Conservation (phyloP, 2,113 vertebrate species). For the Semnornis frantzii region DNA sequence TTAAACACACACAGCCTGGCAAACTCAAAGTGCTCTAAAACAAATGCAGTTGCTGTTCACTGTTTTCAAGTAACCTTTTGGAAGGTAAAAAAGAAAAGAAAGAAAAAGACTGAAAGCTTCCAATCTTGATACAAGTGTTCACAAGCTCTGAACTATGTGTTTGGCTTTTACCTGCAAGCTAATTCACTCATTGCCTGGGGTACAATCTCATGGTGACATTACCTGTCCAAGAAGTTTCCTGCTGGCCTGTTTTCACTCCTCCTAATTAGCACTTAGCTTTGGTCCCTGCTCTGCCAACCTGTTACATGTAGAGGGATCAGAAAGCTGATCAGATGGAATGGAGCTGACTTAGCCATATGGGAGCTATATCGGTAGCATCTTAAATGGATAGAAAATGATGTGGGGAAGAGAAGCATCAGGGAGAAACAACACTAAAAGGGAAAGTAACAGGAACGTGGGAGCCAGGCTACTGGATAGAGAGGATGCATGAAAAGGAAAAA, state of each 20-base stretch:
- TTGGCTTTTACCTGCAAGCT: background rate
- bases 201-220: background rate
- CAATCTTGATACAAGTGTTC: background rate
- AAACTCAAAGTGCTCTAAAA: background rate
- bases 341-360: background rate
- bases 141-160: background rate
- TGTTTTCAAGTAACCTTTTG: background rate
- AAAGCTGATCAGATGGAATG: slow-evolving; percentile 6
- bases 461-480: background rate
- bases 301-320: background rate
- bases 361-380: background rate
- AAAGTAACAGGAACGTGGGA: background rate
- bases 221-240: background rate
- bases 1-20: background rate
- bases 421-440: background rate
- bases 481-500: background rate
- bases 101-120: no score
- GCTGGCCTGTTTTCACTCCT: slow-evolving; percentile 3
- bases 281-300: slow-evolving; percentile 5
- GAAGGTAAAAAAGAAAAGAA: background rate
- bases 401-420: background rate
- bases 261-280: slow-evolving; percentile 18
- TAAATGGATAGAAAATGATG: background rate
- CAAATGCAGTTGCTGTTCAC: background rate
- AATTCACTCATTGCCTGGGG: background rate